Evolutionary conservation across 1,140 invertebrate species (phyloP), one percentile per base, ranked within the genome.

Genomic region (Arion vulgaris): DNA sequence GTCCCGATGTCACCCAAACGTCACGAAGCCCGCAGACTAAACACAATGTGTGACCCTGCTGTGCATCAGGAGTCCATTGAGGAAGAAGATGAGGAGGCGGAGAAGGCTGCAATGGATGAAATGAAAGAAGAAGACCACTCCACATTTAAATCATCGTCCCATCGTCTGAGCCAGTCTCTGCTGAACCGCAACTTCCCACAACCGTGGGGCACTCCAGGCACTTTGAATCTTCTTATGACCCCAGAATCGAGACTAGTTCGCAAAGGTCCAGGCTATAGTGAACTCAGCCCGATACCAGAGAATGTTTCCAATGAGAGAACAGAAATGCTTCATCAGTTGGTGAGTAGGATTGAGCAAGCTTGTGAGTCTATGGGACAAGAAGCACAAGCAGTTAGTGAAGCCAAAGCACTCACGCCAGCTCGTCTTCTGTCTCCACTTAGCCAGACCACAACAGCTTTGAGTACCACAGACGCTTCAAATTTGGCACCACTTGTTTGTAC

Each of bases 221-320:
- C 0, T 19, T 53, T 36, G 5, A 53, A 36, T 26, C 76, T 36
- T 41, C 34, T 66, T n/a, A 11, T 41, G 9, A 36, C 62, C 34
- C 28, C n/a, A 19, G 84, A 82, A n/a, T 32, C 36, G 23, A 79
- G 62, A 51, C 88, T 89, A 72, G 84, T 88, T 32, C 86, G 86
- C 82, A 82, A 88, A 28, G 90, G 89, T 28, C 90, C 90, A 23
- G 90, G 89, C 1, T 91, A 87, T 81, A 90, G 90, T 85, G 88
- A 90, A 32, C 78, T 91, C 28, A 85, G 81, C 26, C 82, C 85
- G 1, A 68, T 57, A 49, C 39, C 77, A 13, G 74, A 77, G 38
- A 85, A 85, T 66, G 73, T 79, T 4, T 28, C 28, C 69, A 79
- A 72, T 51, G 32, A 66, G n/a, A 34, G 62, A 39, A 66, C 62